Evolutionary conservation across 2,888 invertebrate genomes (phyloP), one percentile per base, ranked within the genome.

Genomic region (Tenthredo amoena): DNA sequence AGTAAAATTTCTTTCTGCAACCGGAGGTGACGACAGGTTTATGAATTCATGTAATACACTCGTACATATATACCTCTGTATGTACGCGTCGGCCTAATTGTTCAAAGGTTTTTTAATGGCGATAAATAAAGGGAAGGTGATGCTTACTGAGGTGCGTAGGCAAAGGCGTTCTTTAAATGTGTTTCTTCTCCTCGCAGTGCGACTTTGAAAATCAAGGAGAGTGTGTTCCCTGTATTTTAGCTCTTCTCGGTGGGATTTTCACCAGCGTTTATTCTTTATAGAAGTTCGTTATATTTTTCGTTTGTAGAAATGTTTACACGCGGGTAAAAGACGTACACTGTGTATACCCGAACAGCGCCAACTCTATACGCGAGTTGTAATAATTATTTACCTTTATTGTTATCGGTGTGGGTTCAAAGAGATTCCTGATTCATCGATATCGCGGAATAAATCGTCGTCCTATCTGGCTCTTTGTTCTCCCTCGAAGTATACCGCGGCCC

Each of bases 31-130:
- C 21, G 62, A 26, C 62, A 12, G 68, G 31, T 68, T 31, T 10
- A 34, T 26, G 68, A 34, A 34, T 68, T 31, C 7, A 34, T 31
- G 34, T 34, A 68, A 34, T 34, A 68, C 34, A 31, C 26, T 15
- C 10, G 18, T 74, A 71, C 18, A 34, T 15, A 31, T 18, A 10
- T 18, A 65, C 10, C 65, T 15, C 65, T 1, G 65, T 65, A n/a
- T 34, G 18, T 68, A 34, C 31, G 2, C 58, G 31, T 31, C 12
- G 5, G 47, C 71, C 47, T 68, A 83, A 83, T 83, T 83, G 83
- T 83, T 83, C 83, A 83, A 83, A 83, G 83, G 68, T 68, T 82
- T 83, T 83, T 83, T 50, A 83, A 47, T 47, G 68, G 65, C 18
- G 31, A 50, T 47, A 83, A 83, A 65, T 83, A 68, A 68, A 83